A percentile compares a stretch with the other conserved stretches of the same genome.
These are phyloP conservation scores for Drosophila rubida DNA, from an alignment of 2,888 invertebrate species.

Conservation along the genomic window DNA sequence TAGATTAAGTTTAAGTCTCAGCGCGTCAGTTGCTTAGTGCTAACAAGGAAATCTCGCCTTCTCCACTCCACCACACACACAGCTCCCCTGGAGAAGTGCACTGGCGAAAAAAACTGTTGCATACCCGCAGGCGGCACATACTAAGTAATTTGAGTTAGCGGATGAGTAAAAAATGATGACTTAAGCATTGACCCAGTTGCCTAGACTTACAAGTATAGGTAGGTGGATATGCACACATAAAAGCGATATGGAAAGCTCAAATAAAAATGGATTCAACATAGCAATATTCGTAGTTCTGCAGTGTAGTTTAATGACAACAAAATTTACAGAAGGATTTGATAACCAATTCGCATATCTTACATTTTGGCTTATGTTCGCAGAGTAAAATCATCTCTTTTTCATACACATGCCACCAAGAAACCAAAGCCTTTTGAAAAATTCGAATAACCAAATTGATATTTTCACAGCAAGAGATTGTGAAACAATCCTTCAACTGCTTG, in stretches of 20 bases:
- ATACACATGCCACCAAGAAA: constrained; percentile 91
- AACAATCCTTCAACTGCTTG: constrained; percentile 36
- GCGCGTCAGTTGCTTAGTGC: constrained; percentile 17
- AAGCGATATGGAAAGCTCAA: constrained; percentile 35
- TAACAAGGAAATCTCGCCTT: constrained; percentile 20
- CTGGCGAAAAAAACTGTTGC: constrained; percentile 41
- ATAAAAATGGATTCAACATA: background rate
- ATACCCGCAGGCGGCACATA: constrained; percentile 40
- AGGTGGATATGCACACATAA: constrained; percentile 44
- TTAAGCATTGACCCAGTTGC: constrained; percentile 8
- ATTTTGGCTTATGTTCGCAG: constrained; percentile 39
- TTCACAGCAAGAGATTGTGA: constrained; percentile 36
- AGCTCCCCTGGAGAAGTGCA: background rate
- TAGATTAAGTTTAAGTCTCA: constrained; percentile 21
- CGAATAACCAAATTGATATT: constrained; percentile 7
- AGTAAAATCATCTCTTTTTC: constrained; percentile 21
- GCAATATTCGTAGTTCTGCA: background rate
- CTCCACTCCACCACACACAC: constrained; percentile 2
- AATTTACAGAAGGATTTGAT: constrained; percentile 83
- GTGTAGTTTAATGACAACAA: constrained; percentile 44
- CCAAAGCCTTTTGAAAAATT: constrained; percentile 87
- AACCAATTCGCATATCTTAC: constrained; percentile 48
- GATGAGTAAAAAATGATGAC: constrained; percentile 9
- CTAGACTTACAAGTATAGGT: constrained; percentile 19
- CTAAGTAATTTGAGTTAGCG: background rate